A percentile compares a stretch with the other conserved stretches of the same genome.
Conservation (phyloP, 2,888 invertebrate genomes). For the Volucella inflata region DNA sequence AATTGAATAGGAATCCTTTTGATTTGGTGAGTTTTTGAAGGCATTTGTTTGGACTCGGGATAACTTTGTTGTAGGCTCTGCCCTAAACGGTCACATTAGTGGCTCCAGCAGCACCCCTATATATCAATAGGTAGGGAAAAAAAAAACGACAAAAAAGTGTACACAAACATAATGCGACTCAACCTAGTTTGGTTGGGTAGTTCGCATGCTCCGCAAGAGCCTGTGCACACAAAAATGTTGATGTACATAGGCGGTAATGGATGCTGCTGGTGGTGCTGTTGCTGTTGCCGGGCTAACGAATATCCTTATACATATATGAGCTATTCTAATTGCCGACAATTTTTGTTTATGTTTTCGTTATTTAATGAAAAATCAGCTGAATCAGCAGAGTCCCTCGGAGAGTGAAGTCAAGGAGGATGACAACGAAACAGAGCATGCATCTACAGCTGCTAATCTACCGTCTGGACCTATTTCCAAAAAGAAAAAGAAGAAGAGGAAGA, state of each 20-base stretch:
- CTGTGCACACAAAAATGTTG: conserved; percentile 22
- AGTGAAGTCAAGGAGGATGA: conserved; percentile 89
- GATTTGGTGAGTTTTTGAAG: conserved; percentile 86
- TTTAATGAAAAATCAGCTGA: conserved; percentile 84
- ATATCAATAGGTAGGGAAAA: conserved; percentile 6
- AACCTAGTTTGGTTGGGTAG: conserved; percentile 49
- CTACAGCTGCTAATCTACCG: conserved; percentile 84
- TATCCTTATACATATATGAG: neutral
- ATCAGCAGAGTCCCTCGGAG: conserved; percentile 88
- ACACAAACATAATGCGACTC: conserved; percentile 64
- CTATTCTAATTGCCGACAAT: neutral
- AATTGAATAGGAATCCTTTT: conserved; percentile 87
- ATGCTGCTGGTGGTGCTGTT: neutral
- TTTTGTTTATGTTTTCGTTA: conserved; percentile 47
- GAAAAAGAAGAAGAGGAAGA: conserved; percentile 88
- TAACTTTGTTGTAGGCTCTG: conserved; percentile 20
- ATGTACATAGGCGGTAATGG: conserved; percentile 1
- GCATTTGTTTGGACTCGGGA: neutral
- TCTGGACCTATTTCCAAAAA: conserved; percentile 84
- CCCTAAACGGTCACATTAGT: conserved; percentile 21
- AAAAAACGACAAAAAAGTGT: conserved; percentile 36
- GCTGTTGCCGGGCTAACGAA: neutral
- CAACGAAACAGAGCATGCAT: conserved; percentile 86
- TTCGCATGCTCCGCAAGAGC: conserved; percentile 67
- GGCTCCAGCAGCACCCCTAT: neutral